Evolutionary conservation across 1,140 invertebrate species (phyloP).

Genomic region (Pararge aegeria): DNA sequence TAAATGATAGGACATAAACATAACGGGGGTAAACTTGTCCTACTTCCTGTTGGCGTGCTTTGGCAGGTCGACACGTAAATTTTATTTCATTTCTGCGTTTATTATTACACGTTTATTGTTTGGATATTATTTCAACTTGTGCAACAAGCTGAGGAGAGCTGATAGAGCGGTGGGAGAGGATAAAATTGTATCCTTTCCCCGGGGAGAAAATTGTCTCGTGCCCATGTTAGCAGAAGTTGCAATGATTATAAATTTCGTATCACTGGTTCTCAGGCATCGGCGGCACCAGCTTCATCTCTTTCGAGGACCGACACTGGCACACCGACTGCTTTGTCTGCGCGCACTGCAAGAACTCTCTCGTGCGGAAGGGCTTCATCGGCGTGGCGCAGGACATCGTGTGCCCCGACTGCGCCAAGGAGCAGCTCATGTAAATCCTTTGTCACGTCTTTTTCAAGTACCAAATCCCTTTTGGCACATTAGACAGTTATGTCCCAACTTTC

Average conservation of each 20-base stretch:
- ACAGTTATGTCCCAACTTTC: not conserved
- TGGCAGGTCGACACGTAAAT: too few relatives aligned
- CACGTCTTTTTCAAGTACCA: not conserved
- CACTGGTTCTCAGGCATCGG: conserved; percentile 89
- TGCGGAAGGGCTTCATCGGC: conserved; percentile 99
- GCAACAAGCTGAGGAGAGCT: too few relatives aligned
- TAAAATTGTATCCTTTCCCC: too few relatives aligned
- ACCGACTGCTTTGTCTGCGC: conserved; percentile 99
- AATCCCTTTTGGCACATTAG: not conserved
- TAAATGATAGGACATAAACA: too few relatives aligned
- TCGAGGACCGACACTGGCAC: conserved; percentile 99
- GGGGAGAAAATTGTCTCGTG: too few relatives aligned
- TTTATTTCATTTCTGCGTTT: too few relatives aligned
- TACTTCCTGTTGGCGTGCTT: too few relatives aligned
- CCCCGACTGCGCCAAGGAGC: conserved; percentile 98
- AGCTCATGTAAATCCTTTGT: conserved; percentile 87
- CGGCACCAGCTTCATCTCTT: conserved; percentile 99
- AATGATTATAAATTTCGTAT: not conserved
- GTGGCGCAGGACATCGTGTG: conserved; percentile 97
- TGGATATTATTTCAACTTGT: too few relatives aligned
- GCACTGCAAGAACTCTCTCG: conserved; percentile 95
- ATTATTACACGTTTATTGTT: too few relatives aligned
- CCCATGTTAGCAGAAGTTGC: too few relatives aligned
- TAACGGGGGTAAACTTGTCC: too few relatives aligned
- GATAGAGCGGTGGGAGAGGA: too few relatives aligned